These are phyloP conservation scores for Plectrocnemia conspersa DNA, from an alignment of 1,140 invertebrate genomes.

Conservation along the genomic window DNA sequence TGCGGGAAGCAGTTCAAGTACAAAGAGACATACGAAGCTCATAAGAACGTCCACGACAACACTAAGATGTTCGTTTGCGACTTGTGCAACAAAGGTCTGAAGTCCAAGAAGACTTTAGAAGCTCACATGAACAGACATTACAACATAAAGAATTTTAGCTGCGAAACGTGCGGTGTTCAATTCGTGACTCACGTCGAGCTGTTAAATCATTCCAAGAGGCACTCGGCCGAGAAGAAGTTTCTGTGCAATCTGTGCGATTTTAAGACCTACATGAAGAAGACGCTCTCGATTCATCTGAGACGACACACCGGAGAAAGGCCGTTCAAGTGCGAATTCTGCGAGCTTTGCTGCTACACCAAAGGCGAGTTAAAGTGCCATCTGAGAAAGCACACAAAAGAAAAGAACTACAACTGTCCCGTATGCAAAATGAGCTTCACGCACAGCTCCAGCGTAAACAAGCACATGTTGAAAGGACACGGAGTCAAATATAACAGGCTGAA, in stretches of 20 bases:
- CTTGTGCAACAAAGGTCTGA: conserved; percentile 43
- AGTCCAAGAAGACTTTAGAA: conserved; percentile 43
- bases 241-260: conserved; percentile 50
- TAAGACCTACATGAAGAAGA: conserved; percentile 49
- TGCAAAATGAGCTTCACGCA: conserved; percentile 51
- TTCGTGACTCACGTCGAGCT: conserved; percentile 48
- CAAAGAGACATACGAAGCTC: conserved; percentile 45
- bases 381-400: conserved; percentile 53
- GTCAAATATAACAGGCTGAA: conserved; percentile 45
- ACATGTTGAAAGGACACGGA: conserved; percentile 45
- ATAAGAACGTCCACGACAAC: conserved; percentile 44
- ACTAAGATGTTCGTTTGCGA: conserved; percentile 39
- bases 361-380: conserved; percentile 46
- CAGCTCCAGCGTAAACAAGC: conserved; percentile 47
- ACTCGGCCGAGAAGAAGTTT: conserved; percentile 40
- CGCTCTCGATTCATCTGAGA: conserved; percentile 46
- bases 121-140: conserved; percentile 47
- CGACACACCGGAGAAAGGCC: conserved; percentile 47
- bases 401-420: conserved; percentile 54
- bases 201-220: conserved; percentile 46
- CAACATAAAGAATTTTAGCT: conserved; percentile 48
- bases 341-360: conserved; percentile 43
- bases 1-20: conserved; percentile 61
- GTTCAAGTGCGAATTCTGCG: conserved; percentile 45
- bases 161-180: conserved; percentile 47